Conservation (phyloP, 2,888 invertebrate species). For the Lasioglossum marginatum region DNA sequence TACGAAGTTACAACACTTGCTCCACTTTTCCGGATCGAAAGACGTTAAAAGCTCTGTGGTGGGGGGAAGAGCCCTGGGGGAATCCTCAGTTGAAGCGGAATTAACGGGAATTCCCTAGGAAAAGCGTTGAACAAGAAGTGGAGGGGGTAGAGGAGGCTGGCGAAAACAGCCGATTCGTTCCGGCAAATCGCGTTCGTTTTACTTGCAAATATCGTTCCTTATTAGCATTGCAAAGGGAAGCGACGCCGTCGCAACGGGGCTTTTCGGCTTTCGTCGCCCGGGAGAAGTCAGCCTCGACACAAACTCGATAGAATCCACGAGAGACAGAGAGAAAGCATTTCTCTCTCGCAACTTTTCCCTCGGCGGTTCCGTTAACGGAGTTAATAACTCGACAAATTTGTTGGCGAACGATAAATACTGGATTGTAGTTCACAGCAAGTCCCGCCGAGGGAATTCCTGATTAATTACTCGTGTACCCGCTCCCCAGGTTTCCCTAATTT, state of each 20-base stretch:
- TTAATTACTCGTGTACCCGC: not conserved
- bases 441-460: not conserved
- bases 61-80: not conserved
- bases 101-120: constrained; percentile 27
- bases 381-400: constrained; percentile 45
- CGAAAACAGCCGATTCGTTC: constrained; percentile 21
- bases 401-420: constrained; percentile 17
- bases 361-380: not conserved
- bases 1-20: constrained; percentile 26
- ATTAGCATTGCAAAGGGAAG: constrained; percentile 64
- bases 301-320: constrained; percentile 25
- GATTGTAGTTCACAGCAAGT: not conserved
- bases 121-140: not conserved
- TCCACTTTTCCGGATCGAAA: constrained; percentile 19
- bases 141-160: not conserved
- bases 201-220: constrained; percentile 61
- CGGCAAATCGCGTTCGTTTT: constrained; percentile 45
- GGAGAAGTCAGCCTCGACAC: constrained; percentile 32
- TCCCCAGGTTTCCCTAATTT: not conserved
- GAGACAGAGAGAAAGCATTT: not conserved
- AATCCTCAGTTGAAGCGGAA: constrained; percentile 7
- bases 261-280: not conserved
- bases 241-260: not conserved
- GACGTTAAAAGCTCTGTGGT: not conserved
- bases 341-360: not conserved